Percentiles rank a stretch among this genome's conserved stretches.
Conservation (phyloP, 2,888 invertebrate genomes). For the Encarsia formosa region DNA sequence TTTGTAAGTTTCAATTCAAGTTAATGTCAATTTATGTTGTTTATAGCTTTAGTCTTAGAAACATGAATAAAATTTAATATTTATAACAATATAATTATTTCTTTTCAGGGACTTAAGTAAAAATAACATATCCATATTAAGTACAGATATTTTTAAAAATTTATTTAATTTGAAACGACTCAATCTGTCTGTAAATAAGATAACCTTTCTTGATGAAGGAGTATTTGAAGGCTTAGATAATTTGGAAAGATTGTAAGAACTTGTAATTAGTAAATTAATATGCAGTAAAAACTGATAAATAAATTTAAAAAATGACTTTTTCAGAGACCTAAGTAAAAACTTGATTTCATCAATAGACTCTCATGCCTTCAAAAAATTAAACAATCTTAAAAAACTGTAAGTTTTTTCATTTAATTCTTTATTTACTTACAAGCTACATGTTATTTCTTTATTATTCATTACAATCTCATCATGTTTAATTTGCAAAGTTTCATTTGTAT, state of each 20-base stretch:
- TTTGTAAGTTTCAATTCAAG: conserved; percentile 57
- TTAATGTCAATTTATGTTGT: too few relatives aligned
- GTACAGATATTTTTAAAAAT: conserved; percentile 40
- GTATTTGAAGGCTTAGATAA: conserved; percentile 67
- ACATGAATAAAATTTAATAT: conserved; percentile 60
- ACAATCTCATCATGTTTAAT: background rate
- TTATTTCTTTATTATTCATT: background rate
- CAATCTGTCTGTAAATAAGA: conserved; percentile 64
- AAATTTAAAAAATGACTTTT: too few relatives aligned
- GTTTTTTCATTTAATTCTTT: conserved; percentile 27
- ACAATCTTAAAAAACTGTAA: conserved; percentile 66
- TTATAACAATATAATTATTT: conserved; percentile 12
- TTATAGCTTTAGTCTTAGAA: too few relatives aligned
- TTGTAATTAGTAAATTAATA: background rate
- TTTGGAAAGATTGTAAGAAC: conserved; percentile 68
- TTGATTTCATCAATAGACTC: conserved; percentile 69
- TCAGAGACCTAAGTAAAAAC: conserved; percentile 77
- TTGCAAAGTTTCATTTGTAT: too few relatives aligned
- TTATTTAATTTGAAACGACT: conserved; percentile 56
- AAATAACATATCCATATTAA: conserved; percentile 59
- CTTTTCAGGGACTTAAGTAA: conserved; percentile 61
- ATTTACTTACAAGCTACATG: background rate
- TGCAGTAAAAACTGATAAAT: too few relatives aligned
- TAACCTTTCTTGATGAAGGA: conserved; percentile 64
- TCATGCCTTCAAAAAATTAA: conserved; percentile 70